Base-by-base conservation (phyloP, 2,797 vertebrate species). In the Trichosurus vulpecula region DNA sequence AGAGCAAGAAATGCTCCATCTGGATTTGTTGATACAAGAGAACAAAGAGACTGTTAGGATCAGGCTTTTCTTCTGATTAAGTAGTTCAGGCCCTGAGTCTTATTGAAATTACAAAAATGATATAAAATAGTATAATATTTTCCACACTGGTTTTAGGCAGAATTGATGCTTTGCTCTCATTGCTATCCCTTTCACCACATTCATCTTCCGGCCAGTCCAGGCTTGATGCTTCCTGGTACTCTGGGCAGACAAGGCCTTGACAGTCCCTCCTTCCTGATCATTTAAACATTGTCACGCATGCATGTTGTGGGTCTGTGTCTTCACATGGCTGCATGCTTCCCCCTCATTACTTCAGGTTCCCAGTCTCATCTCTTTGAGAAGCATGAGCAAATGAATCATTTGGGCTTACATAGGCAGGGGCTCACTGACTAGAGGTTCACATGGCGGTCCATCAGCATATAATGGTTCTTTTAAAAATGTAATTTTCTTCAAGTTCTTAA, bases 401-500 rank as follows among this genome's bases (percentile, higher is more conserved):
- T 22, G 87, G 54, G 57, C 35, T 0, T 52, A 0, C 35, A 90
- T 47, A 90, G 47, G 53, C 41, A 91, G 6, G 41, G 55, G 8
- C 13, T 54, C 94, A 74, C 54, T 47, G 41, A 27, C n/a, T 92
- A 19, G n/a, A 93, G 31, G 47, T 54, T 81, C 66, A 52, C 2
- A 2, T 93, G 95, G 91, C 95, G 91, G 81, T 93, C 95, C 91
- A 90, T 6, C 89, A 54, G 31, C 52, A 58, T 52, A 14, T 52
- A 53, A 61, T 92, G 35, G 30, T 91, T 93, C 55, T 35, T 94
- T 74, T 51, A 3, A 87, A 74, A 93, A 81, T 96, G 19, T 66
- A 91, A 27, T 93, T 96, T 30, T 90, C 19, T 94, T 96, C n/a
- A 54, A 66, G 91, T 96, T 95, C 95, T 95, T 96, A 41, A 53